A percentile compares a stretch with the other conserved stretches of the same genome.
phyloP scores from a whole-genome alignment of 2,888 invertebrate species.

The Julus scandinavius region DNA sequence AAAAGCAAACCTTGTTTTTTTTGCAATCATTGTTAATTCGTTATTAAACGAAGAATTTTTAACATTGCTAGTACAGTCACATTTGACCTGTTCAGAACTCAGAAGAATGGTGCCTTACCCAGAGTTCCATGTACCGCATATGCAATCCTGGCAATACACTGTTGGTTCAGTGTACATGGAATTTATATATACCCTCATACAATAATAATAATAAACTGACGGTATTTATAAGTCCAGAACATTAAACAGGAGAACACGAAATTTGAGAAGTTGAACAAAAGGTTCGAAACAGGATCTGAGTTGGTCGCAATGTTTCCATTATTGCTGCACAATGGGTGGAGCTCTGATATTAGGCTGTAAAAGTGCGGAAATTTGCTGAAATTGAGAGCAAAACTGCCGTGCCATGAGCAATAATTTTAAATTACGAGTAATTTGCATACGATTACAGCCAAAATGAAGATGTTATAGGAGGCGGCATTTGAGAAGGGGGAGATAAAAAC shows the following conservation, averaged over 20 bases:
- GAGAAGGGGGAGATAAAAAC: background rate
- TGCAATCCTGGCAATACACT: background rate
- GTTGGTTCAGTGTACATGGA: background rate
- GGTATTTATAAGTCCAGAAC: background rate
- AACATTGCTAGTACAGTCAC: too few relatives aligned
- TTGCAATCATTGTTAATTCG: too few relatives aligned
- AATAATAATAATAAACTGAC: background rate
- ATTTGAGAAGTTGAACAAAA: conserved; percentile 1
- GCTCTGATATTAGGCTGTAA: background rate
- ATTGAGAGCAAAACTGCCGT: background rate
- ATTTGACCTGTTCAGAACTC: too few relatives aligned
- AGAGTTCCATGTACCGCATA: too few relatives aligned
- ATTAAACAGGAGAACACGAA: background rate
- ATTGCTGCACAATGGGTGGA: background rate
- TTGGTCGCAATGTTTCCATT: background rate
- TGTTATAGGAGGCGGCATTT: background rate
- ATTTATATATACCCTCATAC: background rate
- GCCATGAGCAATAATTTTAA: background rate
- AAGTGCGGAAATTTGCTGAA: conserved; percentile 12
- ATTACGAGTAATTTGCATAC: conserved; percentile 21
- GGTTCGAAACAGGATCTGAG: background rate
- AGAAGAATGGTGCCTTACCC: too few relatives aligned
- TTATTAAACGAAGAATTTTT: too few relatives aligned
- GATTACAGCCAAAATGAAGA: conserved; percentile 5
- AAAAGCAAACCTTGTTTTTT: too few relatives aligned